Evolutionary conservation across 2,888 invertebrate genomes (phyloP), one percentile per base, ranked within the genome.

Genomic region (Drosophila anomelani): DNA sequence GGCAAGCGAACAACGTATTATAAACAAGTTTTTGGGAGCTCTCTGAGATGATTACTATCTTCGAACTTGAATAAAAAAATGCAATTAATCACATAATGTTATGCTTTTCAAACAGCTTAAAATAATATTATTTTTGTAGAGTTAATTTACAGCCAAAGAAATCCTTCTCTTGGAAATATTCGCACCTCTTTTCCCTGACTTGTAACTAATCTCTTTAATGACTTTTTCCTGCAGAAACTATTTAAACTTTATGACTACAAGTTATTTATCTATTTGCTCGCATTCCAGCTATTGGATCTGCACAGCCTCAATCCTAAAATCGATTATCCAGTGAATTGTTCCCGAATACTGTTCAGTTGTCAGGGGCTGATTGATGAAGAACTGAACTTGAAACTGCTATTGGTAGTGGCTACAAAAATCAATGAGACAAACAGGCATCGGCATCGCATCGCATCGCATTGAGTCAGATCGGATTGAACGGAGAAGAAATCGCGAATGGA

Each of bases 311-410:
- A 73, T 74, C 53, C 68, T 32, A 61, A 74, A 68, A 74, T 68
- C 59, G 74, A 74, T 75, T 75, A 67, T 29, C 39, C 29, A 32
- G 58, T 67, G 68, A 63, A 44, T 44, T 38, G 46, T 55, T 38
- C 17, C 70, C 64, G 38, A 62, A 44, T 53, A 60, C 56, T 64
- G 53, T 56, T 64, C 56, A 71, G 41, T 77, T 86, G 86, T 81
- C 84, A 84, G 69, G 57, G 73, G 73, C 53, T 75, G 84, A 84
- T 87, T 85, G 79, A 87, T 85, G 85, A 80, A 82, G 69, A 80
- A 87, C 79, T 86, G 87, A 84, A 82, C 84, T 85, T 84, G 84
- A 85, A 76, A 75, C 66, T 74, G 76, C 43, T 26, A 26, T 26
- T 26, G 26, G 26, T 26, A 26, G 26, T 26, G 26, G 26, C 26